These are phyloP conservation scores for Lypha dubia DNA, from an alignment of 2,888 invertebrate species.

Conservation along the genomic window DNA sequence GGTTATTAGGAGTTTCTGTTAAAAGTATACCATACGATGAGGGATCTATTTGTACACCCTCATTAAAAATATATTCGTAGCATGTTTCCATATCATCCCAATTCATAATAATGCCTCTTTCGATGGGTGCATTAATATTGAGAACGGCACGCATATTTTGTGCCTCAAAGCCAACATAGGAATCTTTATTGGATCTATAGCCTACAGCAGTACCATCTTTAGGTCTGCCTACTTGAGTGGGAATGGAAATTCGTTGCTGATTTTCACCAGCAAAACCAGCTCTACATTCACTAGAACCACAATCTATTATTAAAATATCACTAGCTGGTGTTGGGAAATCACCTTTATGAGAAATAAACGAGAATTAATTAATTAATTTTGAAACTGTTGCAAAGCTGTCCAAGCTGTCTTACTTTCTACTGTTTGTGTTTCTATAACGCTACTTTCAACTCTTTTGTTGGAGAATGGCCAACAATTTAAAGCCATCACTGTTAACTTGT, in stretches of 20 bases:
- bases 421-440: constrained; percentile 13
- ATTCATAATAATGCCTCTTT: constrained; percentile 48
- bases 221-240: constrained; percentile 36
- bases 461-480: neutral
- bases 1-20: constrained; percentile 39
- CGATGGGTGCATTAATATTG: constrained; percentile 37
- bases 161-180: constrained; percentile 40
- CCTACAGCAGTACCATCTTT: neutral
- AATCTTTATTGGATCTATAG: neutral
- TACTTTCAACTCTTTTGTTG: neutral
- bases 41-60: constrained; percentile 25
- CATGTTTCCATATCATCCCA: constrained; percentile 55
- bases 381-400: neutral
- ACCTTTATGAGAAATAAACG: neutral
- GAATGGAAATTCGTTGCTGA: constrained; percentile 6
- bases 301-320: constrained; percentile 38
- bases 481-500: constrained; percentile 2
- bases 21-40: neutral
- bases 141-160: constrained; percentile 18
- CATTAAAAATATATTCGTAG: constrained; percentile 34
- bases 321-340: neutral
- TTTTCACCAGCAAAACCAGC: constrained; percentile 41
- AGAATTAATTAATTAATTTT: neutral
- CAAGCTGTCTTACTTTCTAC: constrained; percentile 34
- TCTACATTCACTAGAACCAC: constrained; percentile 31